Conservation (phyloP, 2,888 invertebrate species). For the Spodoptera picta region DNA sequence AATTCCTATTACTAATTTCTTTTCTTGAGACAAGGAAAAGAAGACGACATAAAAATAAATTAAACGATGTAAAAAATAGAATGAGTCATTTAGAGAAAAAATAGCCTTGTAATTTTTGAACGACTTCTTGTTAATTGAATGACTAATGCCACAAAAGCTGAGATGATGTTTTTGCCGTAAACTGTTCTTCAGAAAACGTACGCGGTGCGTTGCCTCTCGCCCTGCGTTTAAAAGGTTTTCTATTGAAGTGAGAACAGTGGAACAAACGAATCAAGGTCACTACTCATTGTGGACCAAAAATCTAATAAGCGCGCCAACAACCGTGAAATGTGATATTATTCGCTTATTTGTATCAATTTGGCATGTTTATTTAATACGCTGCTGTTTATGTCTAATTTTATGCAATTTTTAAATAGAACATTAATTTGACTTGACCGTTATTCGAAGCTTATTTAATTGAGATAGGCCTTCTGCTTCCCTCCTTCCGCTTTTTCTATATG, state of each 20-base stretch:
- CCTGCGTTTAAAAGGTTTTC: constrained; percentile 34
- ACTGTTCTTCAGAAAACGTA: constrained; percentile 33
- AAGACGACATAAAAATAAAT: too few species aligned
- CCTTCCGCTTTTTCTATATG: too few species aligned
- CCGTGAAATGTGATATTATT: constrained; percentile 38
- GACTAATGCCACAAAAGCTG: constrained; percentile 21
- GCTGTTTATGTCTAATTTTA: too few species aligned
- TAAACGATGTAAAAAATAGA: not conserved
- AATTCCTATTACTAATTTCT: too few species aligned
- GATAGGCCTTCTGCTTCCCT: too few species aligned
- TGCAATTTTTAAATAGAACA: too few species aligned
- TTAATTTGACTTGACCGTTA: too few species aligned
- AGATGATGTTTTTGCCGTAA: constrained; percentile 3
- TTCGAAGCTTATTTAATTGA: too few species aligned
- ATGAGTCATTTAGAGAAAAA: constrained; percentile 1
- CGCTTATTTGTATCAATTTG: constrained; percentile 8
- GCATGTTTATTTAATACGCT: too few species aligned
- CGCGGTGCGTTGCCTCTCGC: constrained; percentile 30
- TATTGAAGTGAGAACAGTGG: constrained; percentile 21
- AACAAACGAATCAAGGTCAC: constrained; percentile 53
- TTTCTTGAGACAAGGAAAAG: too few species aligned
- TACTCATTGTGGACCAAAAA: constrained; percentile 28
- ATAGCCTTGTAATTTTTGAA: constrained; percentile 2
- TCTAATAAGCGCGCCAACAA: constrained; percentile 20
- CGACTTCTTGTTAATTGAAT: constrained; percentile 9